phyloP scores from a whole-genome alignment of 2,888 invertebrate genomes.

The Therioaphis trifolii region DNA sequence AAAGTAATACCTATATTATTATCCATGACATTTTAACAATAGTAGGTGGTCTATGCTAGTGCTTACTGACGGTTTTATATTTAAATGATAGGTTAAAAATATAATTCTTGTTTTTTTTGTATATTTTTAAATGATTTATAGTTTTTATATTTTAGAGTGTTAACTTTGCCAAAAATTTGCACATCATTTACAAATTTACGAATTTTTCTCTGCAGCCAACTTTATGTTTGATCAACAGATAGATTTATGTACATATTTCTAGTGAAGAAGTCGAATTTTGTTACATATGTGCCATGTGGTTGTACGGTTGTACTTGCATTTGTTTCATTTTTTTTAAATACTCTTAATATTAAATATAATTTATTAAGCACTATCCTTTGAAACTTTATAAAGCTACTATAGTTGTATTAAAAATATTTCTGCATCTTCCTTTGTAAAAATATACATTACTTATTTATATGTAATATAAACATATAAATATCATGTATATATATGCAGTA shows the following conservation, averaged over 20 bases:
- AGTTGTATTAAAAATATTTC: too few relatives aligned
- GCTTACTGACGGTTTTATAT: not conserved
- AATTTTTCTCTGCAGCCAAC: slow-evolving; percentile 28
- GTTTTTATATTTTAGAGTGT: slow-evolving; percentile 18
- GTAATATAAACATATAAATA: too few relatives aligned
- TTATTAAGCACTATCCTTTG: not conserved
- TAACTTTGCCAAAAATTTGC: slow-evolving; percentile 25
- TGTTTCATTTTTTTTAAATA: not conserved
- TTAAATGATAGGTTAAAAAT: not conserved
- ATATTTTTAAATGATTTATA: slow-evolving; percentile 22
- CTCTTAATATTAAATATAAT: not conserved
- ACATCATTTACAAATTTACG: slow-evolving; percentile 29
- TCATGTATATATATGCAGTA: too few relatives aligned
- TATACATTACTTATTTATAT: too few relatives aligned
- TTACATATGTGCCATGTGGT: slow-evolving; percentile 16
- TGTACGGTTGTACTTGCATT: not conserved
- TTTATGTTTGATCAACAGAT: slow-evolving; percentile 1
- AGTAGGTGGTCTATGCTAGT: too few relatives aligned
- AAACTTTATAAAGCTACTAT: too few relatives aligned
- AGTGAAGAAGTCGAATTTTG: slow-evolving; percentile 28
- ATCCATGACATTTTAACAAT: too few relatives aligned
- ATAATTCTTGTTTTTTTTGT: slow-evolving; percentile 5
- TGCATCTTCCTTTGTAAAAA: too few relatives aligned
- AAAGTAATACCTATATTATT: too few relatives aligned
- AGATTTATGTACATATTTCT: not conserved